These are phyloP conservation scores for Protomyctophum bolini DNA, from an alignment of 2,113 vertebrate genomes.

Conservation along the genomic window DNA sequence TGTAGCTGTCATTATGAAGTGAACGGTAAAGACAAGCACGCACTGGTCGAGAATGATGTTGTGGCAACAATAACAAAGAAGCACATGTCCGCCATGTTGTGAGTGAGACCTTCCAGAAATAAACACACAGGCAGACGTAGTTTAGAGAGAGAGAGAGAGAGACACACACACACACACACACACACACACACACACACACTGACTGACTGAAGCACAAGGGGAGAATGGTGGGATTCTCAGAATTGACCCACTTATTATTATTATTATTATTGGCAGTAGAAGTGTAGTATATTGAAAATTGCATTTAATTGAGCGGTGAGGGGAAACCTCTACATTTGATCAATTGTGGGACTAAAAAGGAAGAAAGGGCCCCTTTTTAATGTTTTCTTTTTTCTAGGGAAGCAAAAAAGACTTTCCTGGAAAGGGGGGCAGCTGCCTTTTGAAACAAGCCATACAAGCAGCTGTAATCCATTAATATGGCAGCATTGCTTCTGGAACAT, in stretches of 20 bases:
- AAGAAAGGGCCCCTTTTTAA: conserved; percentile 26
- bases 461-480: conserved; percentile 18
- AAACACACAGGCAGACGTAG: conserved; percentile 76
- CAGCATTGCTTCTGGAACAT: conserved; percentile 9
- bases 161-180: conserved; percentile 35
- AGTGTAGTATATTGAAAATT: no score
- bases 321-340: conserved; percentile 21
- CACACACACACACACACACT: conserved; percentile 23
- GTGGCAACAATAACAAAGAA: conserved; percentile 83
- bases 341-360: background rate
- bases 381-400: conserved; percentile 16
- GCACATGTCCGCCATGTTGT: conserved; percentile 85
- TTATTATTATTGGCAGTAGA: no score
- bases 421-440: conserved; percentile 52
- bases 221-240: no score
- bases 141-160: background rate
- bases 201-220: background rate
- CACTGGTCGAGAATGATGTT: conserved; percentile 59
- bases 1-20: conserved; percentile 20
- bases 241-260: no score
- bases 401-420: conserved; percentile 38
- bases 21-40: conserved; percentile 21
- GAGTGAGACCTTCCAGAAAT: conserved; percentile 83
- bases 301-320: no score
- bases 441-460: conserved; percentile 32